Evolutionary conservation across 2,888 invertebrate species (phyloP), one percentile per base, ranked within the genome.

Genomic region (Drosophila phalerata): DNA sequence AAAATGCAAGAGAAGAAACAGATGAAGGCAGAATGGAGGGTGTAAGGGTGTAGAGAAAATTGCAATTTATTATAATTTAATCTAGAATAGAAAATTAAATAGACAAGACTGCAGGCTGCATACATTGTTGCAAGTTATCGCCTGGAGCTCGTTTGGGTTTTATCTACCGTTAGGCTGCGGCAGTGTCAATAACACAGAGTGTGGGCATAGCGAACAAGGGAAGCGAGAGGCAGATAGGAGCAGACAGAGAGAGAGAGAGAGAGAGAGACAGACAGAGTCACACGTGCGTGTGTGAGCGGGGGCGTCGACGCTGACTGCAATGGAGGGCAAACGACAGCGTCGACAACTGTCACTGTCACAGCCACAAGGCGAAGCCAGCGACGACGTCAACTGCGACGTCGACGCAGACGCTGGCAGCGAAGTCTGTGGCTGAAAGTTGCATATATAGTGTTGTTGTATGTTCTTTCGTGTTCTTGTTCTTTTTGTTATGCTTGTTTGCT

Each of bases 11-110:
- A 40, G 51, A 38, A 13, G 28, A 48, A 5, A 61, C 5, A 17
- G 34, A 10, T 1, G 10, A 28, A 5, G 10, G 4, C n/a, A 25
- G 19, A 17, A 17, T 3, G 1, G 37, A 0, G 25, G 37, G 52
- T 5, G 11, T 17, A 32, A 45, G 42, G 17, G 42, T 9, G 43
- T 22, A 22, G 25, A 72, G 70, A 75, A 77, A 79, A 74, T 74
- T 85, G 88, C 84, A 88, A 85, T 85, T 85, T 89, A 85, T 85
- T 85, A 88, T 85, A 85, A 85, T 85, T 88, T 85, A 85, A 89
- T 85, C 84, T 85, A 74, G 84, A 89, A 85, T 88, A 87, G 89
- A 72, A 84, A 88, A 85, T 85, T 68, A 89, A 87, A 88, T 74
- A 87, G 74, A 85, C 74, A 28, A 67, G 67, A 38, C 42, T 37